Evolutionary conservation across 2,888 invertebrate species (phyloP).

Genomic region (Drosophila robusta): DNA sequence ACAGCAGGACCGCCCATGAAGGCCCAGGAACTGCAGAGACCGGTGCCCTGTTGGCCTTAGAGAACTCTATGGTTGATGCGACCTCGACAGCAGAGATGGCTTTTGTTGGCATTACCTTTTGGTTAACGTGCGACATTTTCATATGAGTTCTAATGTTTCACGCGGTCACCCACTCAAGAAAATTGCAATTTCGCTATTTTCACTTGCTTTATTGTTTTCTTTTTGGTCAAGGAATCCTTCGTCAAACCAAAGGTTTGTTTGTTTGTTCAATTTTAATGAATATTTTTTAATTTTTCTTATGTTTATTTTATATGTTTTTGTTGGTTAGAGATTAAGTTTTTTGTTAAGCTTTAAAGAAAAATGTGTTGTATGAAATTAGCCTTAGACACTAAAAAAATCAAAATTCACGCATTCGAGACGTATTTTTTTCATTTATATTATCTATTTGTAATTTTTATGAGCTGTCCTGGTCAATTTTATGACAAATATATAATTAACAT

Average conservation of each 20-base stretch:
- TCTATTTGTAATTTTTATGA: no score
- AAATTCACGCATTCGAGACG: no score
- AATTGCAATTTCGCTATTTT: slow-evolving; percentile 48
- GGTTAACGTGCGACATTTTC: slow-evolving; percentile 63
- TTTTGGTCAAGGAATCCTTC: neutral
- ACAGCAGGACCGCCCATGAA: slow-evolving; percentile 31
- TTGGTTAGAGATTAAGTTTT: neutral
- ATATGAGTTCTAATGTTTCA: slow-evolving; percentile 60
- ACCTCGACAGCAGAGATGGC: slow-evolving; percentile 35
- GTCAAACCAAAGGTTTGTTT: neutral
- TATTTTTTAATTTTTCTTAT: neutral
- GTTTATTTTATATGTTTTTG: no score
- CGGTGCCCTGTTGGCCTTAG: slow-evolving; percentile 32
- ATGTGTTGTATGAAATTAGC: no score
- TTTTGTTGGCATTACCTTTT: slow-evolving; percentile 61
- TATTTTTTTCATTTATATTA: no score
- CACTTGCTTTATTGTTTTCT: slow-evolving; percentile 14
- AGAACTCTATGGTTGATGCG: slow-evolving; percentile 32
- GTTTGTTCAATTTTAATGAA: neutral
- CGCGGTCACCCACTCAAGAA: slow-evolving; percentile 47
- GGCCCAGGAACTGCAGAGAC: slow-evolving; percentile 41
- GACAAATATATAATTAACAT: no score
- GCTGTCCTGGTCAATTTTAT: no score
- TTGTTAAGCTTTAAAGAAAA: neutral
- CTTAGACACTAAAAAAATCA: no score